Evolutionary conservation across 1,140 invertebrate species (phyloP), one percentile per base, ranked within the genome.

Genomic region (Neodiprion virginianus): DNA sequence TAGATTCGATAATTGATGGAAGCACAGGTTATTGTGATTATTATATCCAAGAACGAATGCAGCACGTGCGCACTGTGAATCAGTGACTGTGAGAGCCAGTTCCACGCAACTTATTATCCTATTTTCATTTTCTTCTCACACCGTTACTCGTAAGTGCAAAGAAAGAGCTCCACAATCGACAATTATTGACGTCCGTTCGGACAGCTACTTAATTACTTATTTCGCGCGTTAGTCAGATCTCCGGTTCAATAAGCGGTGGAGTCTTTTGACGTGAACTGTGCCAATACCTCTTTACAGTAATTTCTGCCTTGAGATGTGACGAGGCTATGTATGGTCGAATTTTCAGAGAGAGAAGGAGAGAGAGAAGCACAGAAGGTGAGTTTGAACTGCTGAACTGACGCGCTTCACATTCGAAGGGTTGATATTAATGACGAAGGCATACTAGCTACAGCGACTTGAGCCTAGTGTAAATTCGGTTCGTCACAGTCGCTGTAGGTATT

Each of bases 211-310:
- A 61, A 61, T 61, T 61, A 61, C 53, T 61, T 8, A 61, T 61
- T 61, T 61, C 11, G 53, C 53, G n/a, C 53, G 53, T 61, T 61
- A 61, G 5, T 61, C 4, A 61, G 53, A 61, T 17, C 53, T 61
- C 53, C 53, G 53, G 53, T 12, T 61, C 11, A 61, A 8, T 17
- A 14, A 61, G 53, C 0, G 8, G 11, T 61, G 11, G n/a, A 12
- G 53, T 61, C n/a, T 61, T 8, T 61, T 17, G 53, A 7, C 11
- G 53, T 61, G 7, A 61, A 61, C n/a, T 61, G 53, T 61, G 53
- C 53, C 53, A 61, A 61, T 61, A 17, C 53, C 53, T 61, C 53
- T 61, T 61, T 61, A 17, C 53, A 61, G 53, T 61, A 61, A 61
- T 61, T 61, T 8, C 53, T 8, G 8, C 5, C 53, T 61, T 5